Evolutionary conservation across 2,797 vertebrate species (phyloP).

Genomic region (Hydrophis major): DNA sequence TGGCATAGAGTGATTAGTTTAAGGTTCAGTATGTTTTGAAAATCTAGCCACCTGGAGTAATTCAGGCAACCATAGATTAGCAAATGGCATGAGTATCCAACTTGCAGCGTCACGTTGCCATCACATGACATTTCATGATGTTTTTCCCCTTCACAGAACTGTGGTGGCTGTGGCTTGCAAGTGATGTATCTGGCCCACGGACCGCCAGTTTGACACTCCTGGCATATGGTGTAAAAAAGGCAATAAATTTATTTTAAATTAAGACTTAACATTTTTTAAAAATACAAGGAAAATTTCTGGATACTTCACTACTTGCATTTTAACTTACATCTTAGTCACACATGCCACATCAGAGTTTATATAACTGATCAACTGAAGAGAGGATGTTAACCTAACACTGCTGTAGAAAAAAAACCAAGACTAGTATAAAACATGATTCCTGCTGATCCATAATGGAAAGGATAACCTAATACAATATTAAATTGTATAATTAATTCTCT

Average conservation of each 20-base stretch:
- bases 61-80: not conserved
- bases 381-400: not conserved
- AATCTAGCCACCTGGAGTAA: not conserved
- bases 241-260: not conserved
- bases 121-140: too few relatives aligned
- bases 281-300: not conserved
- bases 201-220: too few relatives aligned
- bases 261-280: not conserved
- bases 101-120: too few relatives aligned
- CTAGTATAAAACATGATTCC: not conserved
- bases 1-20: not conserved
- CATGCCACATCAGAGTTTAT: not conserved
- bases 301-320: not conserved
- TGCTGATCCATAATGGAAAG: not conserved
- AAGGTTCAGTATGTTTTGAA: not conserved
- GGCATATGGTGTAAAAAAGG: not conserved
- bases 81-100: not conserved
- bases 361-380: not conserved
- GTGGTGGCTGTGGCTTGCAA: too few relatives aligned
- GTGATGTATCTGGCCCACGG: too few relatives aligned
- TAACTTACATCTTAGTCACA: not conserved
- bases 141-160: too few relatives aligned
- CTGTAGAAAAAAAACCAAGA: not conserved
- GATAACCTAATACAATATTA: not conserved
- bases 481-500: not conserved